These are phyloP conservation scores for Diaprepes abbreviatus DNA, from an alignment of 2,888 invertebrate species.

Conservation along the genomic window DNA sequence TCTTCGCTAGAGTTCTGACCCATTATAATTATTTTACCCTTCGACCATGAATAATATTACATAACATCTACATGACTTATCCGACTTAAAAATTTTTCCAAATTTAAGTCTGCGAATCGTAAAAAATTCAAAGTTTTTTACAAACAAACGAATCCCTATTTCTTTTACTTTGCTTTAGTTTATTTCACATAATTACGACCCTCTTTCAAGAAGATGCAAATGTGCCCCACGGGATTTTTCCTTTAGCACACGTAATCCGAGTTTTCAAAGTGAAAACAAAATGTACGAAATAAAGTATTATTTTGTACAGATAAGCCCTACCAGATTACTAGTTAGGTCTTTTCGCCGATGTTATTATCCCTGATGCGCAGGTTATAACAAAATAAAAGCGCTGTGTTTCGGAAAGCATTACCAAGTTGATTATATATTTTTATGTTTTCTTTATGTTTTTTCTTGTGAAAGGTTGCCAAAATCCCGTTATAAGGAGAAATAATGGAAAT, in stretches of 20 bases:
- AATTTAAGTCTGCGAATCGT: no score
- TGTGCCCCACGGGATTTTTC: background rate
- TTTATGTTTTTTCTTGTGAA: conserved; percentile 12
- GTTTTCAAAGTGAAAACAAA: conserved; percentile 10
- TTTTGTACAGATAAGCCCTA: conserved; percentile 8
- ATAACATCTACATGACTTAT: no score
- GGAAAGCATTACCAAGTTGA: conserved; percentile 27
- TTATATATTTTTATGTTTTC: conserved; percentile 28
- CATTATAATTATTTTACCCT: no score
- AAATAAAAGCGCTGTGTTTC: conserved; percentile 30
- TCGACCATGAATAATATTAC: no score
- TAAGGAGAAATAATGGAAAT: background rate
- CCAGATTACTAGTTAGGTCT: conserved; percentile 14
- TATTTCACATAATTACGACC: background rate
- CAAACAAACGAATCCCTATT: no score
- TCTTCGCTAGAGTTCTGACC: no score
- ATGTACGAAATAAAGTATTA: conserved; percentile 21
- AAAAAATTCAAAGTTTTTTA: no score
- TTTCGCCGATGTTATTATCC: conserved; percentile 15
- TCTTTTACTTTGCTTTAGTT: background rate
- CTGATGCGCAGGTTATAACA: conserved; percentile 31
- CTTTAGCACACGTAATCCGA: background rate
- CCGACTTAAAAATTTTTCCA: no score
- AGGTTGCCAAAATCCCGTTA: background rate
- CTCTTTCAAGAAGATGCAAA: background rate